A percentile compares a stretch with the other conserved stretches of the same genome.
Evolutionary conservation across 2,888 invertebrate genomes (phyloP).

Genomic region (Lepas anatifera): DNA sequence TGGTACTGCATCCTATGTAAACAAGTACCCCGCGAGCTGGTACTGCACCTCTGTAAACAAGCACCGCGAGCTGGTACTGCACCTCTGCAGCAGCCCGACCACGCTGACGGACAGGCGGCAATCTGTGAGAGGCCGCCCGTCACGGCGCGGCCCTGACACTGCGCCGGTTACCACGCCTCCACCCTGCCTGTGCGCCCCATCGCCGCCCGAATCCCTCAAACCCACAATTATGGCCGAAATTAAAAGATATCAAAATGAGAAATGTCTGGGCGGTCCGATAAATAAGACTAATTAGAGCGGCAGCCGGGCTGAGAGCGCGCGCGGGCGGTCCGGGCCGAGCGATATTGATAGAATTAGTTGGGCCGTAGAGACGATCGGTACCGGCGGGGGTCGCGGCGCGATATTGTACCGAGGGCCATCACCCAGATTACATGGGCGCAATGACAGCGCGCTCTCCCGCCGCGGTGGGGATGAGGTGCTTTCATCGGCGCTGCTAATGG

Average conservation of each 20-base stretch:
- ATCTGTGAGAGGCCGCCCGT: no score
- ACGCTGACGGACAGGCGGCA: no score
- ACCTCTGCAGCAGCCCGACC: no score
- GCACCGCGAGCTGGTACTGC: no score
- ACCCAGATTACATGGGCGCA: neutral
- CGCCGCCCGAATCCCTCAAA: conserved; percentile 4
- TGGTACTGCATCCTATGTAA: no score
- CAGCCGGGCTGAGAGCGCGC: neutral
- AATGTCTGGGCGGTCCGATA: neutral
- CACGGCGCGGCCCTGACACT: no score
- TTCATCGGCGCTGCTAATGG: neutral
- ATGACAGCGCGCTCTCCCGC: neutral
- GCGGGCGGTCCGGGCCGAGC: neutral
- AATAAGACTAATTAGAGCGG: conserved; percentile 10
- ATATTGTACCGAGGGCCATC: neutral
- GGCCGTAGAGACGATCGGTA: neutral
- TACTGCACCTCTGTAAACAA: no score
- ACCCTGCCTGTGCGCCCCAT: neutral
- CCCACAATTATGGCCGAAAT: conserved; percentile 12
- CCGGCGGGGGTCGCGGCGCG: neutral
- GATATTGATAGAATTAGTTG: conserved; percentile 11
- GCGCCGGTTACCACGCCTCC: neutral
- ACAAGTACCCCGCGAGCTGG: no score
- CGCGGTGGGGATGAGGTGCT: neutral
- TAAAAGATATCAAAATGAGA: conserved; percentile 11